phyloP scores from a whole-genome alignment of 2,888 invertebrate genomes.

The Caenorhabditis drosophilae region DNA sequence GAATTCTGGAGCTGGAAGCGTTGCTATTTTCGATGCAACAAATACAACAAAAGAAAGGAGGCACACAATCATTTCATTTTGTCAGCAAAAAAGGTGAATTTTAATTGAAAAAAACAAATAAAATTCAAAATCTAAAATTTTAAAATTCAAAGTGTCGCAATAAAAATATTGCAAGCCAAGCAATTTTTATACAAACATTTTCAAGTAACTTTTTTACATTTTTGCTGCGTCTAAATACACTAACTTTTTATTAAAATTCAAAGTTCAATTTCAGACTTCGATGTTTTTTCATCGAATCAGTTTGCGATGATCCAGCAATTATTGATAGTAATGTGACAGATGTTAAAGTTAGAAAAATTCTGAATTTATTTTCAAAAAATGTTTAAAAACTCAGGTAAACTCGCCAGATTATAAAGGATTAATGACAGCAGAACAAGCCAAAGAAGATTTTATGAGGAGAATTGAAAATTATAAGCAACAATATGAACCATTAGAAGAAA shows the following conservation, averaged over 20 bases:
- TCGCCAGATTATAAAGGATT: slow-evolving; percentile 86
- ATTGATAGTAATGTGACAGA: slow-evolving; percentile 93
- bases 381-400: slow-evolving; percentile 79
- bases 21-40: slow-evolving; percentile 93
- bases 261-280: slow-evolving; percentile 78
- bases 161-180: too few relatives aligned
- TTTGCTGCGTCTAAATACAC: too few relatives aligned
- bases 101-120: neutral
- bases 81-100: slow-evolving; percentile 32
- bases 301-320: slow-evolving; percentile 92
- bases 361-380: neutral
- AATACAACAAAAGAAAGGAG: slow-evolving; percentile 80
- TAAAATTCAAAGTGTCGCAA: too few relatives aligned
- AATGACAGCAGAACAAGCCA: slow-evolving; percentile 85
- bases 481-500: slow-evolving; percentile 77
- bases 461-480: slow-evolving; percentile 90
- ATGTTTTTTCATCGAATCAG: slow-evolving; percentile 94
- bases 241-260: too few relatives aligned
- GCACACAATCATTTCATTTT: slow-evolving; percentile 44
- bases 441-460: slow-evolving; percentile 86
- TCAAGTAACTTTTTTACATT: too few relatives aligned
- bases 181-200: too few relatives aligned
- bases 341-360: slow-evolving; percentile 43
- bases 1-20: slow-evolving; percentile 80
- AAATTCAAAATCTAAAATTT: neutral